Conservation (phyloP, 2,888 invertebrate species). For the Lithophane ornitopus region DNA sequence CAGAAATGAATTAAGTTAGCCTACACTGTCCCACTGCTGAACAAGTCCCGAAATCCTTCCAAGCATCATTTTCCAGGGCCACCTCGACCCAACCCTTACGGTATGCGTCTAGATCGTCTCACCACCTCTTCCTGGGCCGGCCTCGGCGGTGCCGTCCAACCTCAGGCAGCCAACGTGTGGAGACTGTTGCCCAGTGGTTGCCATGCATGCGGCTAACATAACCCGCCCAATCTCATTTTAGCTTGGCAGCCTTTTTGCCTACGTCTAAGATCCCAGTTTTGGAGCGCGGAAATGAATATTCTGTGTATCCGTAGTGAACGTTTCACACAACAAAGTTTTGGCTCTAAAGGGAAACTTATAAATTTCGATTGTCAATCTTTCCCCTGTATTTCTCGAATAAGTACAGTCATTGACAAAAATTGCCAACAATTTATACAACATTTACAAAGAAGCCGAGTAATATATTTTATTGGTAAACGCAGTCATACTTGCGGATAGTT, state of each 20-base stretch:
- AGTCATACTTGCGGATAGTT: conserved; percentile 55
- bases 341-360: neutral
- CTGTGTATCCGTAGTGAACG: neutral
- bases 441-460: conserved; percentile 46
- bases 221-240: neutral
- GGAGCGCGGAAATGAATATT: neutral
- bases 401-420: neutral
- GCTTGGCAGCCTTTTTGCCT: neutral
- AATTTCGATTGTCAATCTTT: neutral
- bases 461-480: conserved; percentile 54
- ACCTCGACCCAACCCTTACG: too few relatives aligned
- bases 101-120: too few relatives aligned
- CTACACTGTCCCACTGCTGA: too few relatives aligned
- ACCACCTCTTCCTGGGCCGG: too few relatives aligned
- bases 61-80: too few relatives aligned
- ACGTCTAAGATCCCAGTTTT: neutral
- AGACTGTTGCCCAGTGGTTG: too few relatives aligned
- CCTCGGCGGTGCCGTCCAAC: neutral
- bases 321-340: neutral
- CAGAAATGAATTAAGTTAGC: too few relatives aligned
- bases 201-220: too few relatives aligned
- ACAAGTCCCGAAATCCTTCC: too few relatives aligned
- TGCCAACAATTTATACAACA: neutral
- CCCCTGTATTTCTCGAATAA: neutral
- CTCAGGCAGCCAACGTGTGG: too few relatives aligned